Evolutionary conservation across 2,113 vertebrate species (phyloP).

Genomic region (Calyptomena viridis): DNA sequence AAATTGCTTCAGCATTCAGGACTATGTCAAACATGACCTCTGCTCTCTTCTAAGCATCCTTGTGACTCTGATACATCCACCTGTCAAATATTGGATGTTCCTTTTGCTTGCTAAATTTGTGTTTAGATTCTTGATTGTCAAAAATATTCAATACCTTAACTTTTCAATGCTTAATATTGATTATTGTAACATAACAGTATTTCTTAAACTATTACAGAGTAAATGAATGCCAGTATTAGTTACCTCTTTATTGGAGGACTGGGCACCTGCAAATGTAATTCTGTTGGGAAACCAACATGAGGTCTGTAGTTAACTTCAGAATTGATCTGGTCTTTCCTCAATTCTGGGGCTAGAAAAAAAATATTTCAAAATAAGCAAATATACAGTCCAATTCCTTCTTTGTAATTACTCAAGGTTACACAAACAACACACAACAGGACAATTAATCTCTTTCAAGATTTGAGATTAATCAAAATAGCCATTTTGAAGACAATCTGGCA

Average conservation of each 20-base stretch:
- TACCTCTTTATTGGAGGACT: conserved; percentile 74
- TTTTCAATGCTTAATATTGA: background rate
- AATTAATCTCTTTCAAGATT: background rate
- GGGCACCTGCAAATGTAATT: conserved; percentile 69
- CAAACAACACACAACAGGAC: background rate
- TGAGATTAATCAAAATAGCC: background rate
- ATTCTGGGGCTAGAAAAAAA: conserved; percentile 1
- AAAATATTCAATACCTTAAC: background rate
- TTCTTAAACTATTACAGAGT: background rate
- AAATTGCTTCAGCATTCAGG: background rate
- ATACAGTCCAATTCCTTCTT: background rate
- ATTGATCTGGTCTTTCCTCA: conserved; percentile 62
- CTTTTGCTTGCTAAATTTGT: background rate
- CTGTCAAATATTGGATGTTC: background rate
- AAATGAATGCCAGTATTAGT: background rate
- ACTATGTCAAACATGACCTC: background rate
- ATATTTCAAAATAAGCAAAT: background rate
- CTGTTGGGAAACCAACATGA: conserved; percentile 50
- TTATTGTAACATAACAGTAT: background rate
- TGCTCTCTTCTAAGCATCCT: background rate
- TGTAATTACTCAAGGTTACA: background rate
- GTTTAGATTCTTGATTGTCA: background rate
- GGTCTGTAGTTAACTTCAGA: conserved; percentile 60
- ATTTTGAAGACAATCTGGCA: background rate
- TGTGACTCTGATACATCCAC: background rate